Evolutionary conservation across 2,797 vertebrate genomes (phyloP), one percentile per base, ranked within the genome.

Genomic region (Eulemur albifrons): DNA sequence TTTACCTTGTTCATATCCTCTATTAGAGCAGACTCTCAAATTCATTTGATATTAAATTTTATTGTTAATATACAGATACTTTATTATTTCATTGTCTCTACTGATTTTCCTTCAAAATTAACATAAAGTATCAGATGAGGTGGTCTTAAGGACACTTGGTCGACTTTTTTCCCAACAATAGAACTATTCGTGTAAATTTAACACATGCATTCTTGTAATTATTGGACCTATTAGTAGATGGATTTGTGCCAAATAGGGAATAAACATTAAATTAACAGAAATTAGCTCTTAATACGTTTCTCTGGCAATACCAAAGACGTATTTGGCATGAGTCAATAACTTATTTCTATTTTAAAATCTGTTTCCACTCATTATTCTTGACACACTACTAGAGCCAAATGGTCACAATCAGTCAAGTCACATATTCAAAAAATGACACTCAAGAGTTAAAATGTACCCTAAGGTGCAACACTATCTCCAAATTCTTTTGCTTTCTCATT

Each of bases 261-360:
- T 92, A 92, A 90, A 93, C 82, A 86, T 92, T 96, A 61, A 88
- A 65, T 94, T 92, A 92, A 96, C 95, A 95, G 40, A 92, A 95
- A 90, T 93, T 89, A 88, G 32, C 48, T 87, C 15, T 88, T 82
- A 94, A 90, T 95, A 48, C 73, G 73, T 83, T 96, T 93, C 32
- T 77, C 65, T 93, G 85, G 17, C 40, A 95, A 50, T 83, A 95
- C 65, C 70, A 92, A 89, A 96, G n/a, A 79, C 40, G 69, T 70
- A 45, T 90, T 93, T 93, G 75, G 40, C 63, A 90, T 43, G n/a
- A 96, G 5, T 8, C 15, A 88, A 57, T 81, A 43, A 75, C 43
- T 88, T 93, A 54, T 86, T 80, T 92, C 72, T 92, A 88, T 92
- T 82, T 91, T 70, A 65, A 88, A 94, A 70, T 93, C 35, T 77